Conservation (phyloP, 2,113 vertebrate genomes). For the Sylvia atricapilla region DNA sequence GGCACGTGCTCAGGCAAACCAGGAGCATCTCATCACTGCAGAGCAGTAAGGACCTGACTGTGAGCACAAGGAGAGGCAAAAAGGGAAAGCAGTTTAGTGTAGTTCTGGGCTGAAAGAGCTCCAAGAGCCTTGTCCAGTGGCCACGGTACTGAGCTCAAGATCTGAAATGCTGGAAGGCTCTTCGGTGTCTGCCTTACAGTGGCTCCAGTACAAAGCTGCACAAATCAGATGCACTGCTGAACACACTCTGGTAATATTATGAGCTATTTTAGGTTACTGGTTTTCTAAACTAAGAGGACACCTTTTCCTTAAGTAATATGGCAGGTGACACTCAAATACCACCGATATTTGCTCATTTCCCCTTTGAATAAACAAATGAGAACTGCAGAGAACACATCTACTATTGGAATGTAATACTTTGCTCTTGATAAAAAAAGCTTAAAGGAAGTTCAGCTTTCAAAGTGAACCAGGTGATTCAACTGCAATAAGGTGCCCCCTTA, state of each 20-base stretch:
- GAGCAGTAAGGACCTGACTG: not conserved
- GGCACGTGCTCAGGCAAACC: not conserved
- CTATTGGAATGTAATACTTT: not conserved
- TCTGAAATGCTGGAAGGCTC: not conserved
- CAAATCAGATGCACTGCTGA: not conserved
- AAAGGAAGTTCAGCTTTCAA: not conserved
- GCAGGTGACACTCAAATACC: not conserved
- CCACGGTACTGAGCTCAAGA: not conserved
- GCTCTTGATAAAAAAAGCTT: not conserved
- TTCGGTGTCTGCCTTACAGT: not conserved
- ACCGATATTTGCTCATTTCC: not conserved
- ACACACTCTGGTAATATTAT: not conserved
- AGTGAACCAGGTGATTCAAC: not conserved
- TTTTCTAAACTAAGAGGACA: not conserved
- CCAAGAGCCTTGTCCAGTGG: not conserved
- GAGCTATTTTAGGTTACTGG: not conserved
- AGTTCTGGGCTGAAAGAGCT: not conserved
- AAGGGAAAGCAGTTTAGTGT: slow-evolving; percentile 1
- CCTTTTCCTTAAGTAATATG: not conserved
- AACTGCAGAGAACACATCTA: not conserved
- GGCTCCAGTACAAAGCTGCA: not conserved
- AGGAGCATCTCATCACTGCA: not conserved
- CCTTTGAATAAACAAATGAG: not conserved
- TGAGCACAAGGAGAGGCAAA: not conserved
- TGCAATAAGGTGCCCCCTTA: not conserved